These are phyloP conservation scores for Myotis lucifugus DNA, from an alignment of 2,113 vertebrate genomes.

Conservation along the genomic window DNA sequence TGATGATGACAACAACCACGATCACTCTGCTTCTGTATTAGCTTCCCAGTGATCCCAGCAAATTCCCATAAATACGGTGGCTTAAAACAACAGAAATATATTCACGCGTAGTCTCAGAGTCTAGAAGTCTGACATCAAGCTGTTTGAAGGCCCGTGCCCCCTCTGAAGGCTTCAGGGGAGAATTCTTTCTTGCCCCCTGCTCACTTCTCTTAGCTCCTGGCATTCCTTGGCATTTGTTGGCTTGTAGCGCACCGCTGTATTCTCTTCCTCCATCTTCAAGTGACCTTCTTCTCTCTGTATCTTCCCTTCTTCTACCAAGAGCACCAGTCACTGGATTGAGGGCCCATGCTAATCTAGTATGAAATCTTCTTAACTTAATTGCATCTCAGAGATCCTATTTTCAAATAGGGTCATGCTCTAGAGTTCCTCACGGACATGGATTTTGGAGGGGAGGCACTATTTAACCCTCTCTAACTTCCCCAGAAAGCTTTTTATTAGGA, in stretches of 20 bases:
- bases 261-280: background rate
- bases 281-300: fast-evolving
- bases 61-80: background rate
- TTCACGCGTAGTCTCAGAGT: background rate
- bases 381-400: background rate
- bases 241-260: background rate
- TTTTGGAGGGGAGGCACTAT: background rate
- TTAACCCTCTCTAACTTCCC: too few relatives aligned
- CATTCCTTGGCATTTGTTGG: too few relatives aligned
- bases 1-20: background rate
- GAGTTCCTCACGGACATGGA: background rate
- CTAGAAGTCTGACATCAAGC: background rate
- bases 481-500: background rate
- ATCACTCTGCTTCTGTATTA: background rate
- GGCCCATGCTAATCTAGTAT: fast-evolving
- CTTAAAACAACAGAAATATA: background rate
- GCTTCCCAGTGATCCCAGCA: background rate
- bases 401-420: background rate
- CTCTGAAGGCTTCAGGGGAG: background rate
- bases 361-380: background rate
- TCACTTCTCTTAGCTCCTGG: background rate
- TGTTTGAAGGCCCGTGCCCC: fast-evolving
- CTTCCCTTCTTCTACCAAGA: background rate
- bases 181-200: background rate
- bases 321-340: background rate